Conservation (phyloP, 2,888 invertebrate species). For the Eupeodes luniger region DNA sequence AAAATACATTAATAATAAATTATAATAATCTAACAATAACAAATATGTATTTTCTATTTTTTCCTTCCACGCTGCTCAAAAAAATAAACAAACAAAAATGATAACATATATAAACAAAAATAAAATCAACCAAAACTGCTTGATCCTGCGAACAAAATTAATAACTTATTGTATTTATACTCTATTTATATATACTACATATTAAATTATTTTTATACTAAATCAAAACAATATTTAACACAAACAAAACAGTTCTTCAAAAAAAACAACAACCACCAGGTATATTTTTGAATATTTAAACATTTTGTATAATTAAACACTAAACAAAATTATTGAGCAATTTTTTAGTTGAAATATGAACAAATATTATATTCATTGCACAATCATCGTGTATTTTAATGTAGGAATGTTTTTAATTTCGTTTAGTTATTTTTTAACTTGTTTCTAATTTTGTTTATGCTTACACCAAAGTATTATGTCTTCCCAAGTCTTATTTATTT, state of each 20-base stretch:
- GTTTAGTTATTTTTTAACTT: constrained; percentile 37
- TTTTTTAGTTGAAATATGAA: background rate
- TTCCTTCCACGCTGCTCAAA: constrained; percentile 69
- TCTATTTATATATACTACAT: constrained; percentile 43
- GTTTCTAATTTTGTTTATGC: constrained; percentile 1
- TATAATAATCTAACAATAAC: constrained; percentile 33
- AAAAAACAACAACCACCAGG: constrained; percentile 84
- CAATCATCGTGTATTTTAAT: constrained; percentile 36
- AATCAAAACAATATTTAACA: constrained; percentile 62
- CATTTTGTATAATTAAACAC: constrained; percentile 18
- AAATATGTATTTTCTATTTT: constrained; percentile 59
- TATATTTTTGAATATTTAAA: constrained; percentile 77
- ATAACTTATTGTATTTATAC: constrained; percentile 26
- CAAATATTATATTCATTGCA: constrained; percentile 46
- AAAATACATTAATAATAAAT: background rate
- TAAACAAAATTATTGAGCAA: constrained; percentile 14
- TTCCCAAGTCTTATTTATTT: too few relatives aligned
- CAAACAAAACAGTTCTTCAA: constrained; percentile 80
- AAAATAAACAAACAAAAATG: constrained; percentile 8
- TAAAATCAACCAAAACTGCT: constrained; percentile 42
- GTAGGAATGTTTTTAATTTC: constrained; percentile 29
- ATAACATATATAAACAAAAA: constrained; percentile 54
- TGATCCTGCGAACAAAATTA: constrained; percentile 58
- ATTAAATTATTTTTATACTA: constrained; percentile 25
- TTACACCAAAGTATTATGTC: too few relatives aligned